phyloP scores from a whole-genome alignment of 2,888 invertebrate genomes.

The Melanargia galathea region DNA sequence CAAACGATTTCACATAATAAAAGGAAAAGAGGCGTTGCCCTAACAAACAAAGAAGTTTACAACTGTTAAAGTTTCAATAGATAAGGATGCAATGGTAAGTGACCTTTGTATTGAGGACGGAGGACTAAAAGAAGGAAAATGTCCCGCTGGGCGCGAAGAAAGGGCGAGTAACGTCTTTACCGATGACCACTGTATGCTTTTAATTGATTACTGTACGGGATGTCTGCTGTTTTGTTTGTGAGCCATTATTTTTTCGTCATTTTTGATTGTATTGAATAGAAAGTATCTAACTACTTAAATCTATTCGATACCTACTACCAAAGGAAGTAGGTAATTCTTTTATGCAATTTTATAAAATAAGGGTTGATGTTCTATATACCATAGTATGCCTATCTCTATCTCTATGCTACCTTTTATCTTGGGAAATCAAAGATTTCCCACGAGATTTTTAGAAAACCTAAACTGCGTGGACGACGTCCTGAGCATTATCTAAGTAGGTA shows the following conservation, averaged over 20 bases:
- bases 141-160: slow-evolving; percentile 65
- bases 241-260: background rate
- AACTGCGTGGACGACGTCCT: background rate
- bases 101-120: slow-evolving; percentile 68
- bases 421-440: too few species aligned
- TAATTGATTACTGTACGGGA: slow-evolving; percentile 54
- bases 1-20: slow-evolving; percentile 56
- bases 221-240: slow-evolving; percentile 42
- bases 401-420: too few species aligned
- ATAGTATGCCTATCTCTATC: too few species aligned
- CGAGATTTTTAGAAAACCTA: too few species aligned
- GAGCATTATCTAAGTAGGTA: background rate
- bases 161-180: slow-evolving; percentile 62
- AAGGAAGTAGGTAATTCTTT: background rate
- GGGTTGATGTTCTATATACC: too few species aligned
- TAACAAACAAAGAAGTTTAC: slow-evolving; percentile 60
- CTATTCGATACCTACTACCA: background rate
- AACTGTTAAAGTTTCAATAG: slow-evolving; percentile 58
- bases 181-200: slow-evolving; percentile 60
- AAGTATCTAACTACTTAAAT: background rate
- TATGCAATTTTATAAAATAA: slow-evolving; percentile 16
- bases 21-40: slow-evolving; percentile 62
- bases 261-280: background rate
- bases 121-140: slow-evolving; percentile 62
- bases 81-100: slow-evolving; percentile 60